Evolutionary conservation across 2,113 vertebrate genomes (phyloP).

Genomic region (Oryzias melastigma): DNA sequence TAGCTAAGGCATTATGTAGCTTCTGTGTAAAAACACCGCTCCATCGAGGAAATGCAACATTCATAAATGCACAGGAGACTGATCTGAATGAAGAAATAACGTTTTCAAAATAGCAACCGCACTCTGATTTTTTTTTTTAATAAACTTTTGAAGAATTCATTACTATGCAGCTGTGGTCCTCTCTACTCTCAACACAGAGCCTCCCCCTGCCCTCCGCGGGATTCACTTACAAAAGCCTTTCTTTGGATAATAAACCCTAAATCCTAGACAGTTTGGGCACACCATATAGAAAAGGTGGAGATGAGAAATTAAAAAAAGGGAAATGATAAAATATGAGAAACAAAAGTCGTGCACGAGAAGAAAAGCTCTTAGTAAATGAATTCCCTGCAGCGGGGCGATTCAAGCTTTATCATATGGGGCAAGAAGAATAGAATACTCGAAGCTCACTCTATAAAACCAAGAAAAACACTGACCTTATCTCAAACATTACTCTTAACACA

Average conservation of each 20-base stretch:
- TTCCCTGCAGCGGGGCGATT: conserved; percentile 50
- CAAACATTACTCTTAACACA: conserved; percentile 5
- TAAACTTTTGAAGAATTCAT: conserved; percentile 51
- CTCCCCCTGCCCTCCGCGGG: conserved; percentile 38
- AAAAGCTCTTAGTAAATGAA: conserved; percentile 59
- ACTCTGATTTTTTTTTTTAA: conserved; percentile 15
- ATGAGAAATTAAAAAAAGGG: conserved; percentile 40
- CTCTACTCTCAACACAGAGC: conserved; percentile 30
- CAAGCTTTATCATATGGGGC: conserved; percentile 38
- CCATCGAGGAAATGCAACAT: conserved; percentile 1
- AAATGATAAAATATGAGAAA: conserved; percentile 32
- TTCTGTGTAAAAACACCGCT: not conserved
- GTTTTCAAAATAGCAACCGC: conserved; percentile 36
- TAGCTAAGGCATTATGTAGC: too few species aligned
- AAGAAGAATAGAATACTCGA: conserved; percentile 34
- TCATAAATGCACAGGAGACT: not conserved
- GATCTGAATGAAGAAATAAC: conserved; percentile 17
- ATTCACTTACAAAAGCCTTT: conserved; percentile 66
- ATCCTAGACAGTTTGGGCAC: conserved; percentile 64
- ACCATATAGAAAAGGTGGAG: conserved; percentile 13
- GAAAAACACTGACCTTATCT: conserved; percentile 24
- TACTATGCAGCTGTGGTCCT: conserved; percentile 46
- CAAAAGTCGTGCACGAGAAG: conserved; percentile 43
- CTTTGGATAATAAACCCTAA: conserved; percentile 67
- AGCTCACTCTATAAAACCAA: conserved; percentile 12